phyloP scores from a whole-genome alignment of 2,797 vertebrate species.

The Leptoclinus maculatus region DNA sequence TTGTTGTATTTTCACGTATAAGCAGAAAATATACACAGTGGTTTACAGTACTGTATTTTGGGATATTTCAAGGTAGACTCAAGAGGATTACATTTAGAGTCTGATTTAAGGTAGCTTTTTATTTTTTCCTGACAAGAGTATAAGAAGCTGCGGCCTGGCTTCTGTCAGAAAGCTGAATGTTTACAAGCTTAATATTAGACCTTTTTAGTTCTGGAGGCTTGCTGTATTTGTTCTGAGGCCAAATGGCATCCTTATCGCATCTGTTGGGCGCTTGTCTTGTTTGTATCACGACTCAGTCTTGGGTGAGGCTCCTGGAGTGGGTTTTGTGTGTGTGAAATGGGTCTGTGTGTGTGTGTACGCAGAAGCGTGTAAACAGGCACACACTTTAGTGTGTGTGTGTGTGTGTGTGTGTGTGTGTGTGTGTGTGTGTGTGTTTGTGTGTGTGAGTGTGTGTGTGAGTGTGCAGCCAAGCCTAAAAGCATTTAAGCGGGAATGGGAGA shows the following conservation, averaged over 20 bases:
- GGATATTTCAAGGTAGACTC: slow-evolving; percentile 48
- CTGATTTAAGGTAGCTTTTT: slow-evolving; percentile 48
- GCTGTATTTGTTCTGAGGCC: slow-evolving; percentile 75
- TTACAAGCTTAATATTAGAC: slow-evolving; percentile 73
- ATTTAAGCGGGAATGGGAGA: slow-evolving; percentile 80
- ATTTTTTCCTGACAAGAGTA: slow-evolving; percentile 40
- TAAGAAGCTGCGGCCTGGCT: slow-evolving; percentile 65
- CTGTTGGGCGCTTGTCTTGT: slow-evolving; percentile 80
- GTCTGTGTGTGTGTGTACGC: slow-evolving; percentile 16
- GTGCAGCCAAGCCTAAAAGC: slow-evolving; percentile 78
- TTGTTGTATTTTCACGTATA: slow-evolving; percentile 40
- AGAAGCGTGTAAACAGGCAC: slow-evolving; percentile 4
- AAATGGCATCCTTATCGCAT: slow-evolving; percentile 82
- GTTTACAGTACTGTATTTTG: slow-evolving; percentile 37
- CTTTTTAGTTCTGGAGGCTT: slow-evolving; percentile 69
- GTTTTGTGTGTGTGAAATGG: slow-evolving; percentile 48
- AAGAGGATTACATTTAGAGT: slow-evolving; percentile 50
- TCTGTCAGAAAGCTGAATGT: slow-evolving; percentile 72
- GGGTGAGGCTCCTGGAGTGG: slow-evolving; percentile 72
- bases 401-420: neutral
- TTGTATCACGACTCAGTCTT: slow-evolving; percentile 77
- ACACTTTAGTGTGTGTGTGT: neutral
- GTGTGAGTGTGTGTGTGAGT: slow-evolving; percentile 14
- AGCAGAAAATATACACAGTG: slow-evolving; percentile 60
- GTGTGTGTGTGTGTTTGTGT: neutral